These are phyloP conservation scores for Atherinosoma microstoma DNA, from an alignment of 2,797 vertebrate species.

Conservation along the genomic window DNA sequence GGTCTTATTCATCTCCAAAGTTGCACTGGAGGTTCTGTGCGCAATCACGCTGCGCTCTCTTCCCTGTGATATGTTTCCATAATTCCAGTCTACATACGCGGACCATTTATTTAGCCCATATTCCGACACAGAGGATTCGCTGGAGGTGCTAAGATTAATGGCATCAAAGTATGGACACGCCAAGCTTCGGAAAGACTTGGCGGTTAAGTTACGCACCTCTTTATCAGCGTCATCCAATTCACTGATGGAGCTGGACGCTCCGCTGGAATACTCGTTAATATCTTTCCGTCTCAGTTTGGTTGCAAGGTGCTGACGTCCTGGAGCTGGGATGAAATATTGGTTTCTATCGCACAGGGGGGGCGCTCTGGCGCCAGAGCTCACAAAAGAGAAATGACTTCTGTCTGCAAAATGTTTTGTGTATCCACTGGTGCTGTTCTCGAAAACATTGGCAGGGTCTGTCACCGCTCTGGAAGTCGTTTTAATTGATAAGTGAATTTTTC, in stretches of 20 bases:
- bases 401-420: constrained; percentile 87
- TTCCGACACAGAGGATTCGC: constrained; percentile 93
- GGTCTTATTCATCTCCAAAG: constrained; percentile 73
- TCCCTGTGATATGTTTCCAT: constrained; percentile 83
- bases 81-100: constrained; percentile 92
- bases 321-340: constrained; percentile 87
- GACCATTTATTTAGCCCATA: constrained; percentile 92
- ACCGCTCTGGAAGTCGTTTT: constrained; percentile 88
- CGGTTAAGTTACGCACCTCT: constrained; percentile 95
- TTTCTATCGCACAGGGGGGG: constrained; percentile 77
- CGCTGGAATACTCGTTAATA: constrained; percentile 93
- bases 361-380: constrained; percentile 84
- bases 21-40: constrained; percentile 76
- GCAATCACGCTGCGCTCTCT: constrained; percentile 81
- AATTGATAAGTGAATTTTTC: constrained; percentile 91
- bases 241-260: constrained; percentile 95
- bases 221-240: constrained; percentile 98
- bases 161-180: constrained; percentile 96
- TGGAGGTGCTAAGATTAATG: constrained; percentile 90
- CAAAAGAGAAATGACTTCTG: constrained; percentile 87
- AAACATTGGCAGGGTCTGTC: constrained; percentile 84
- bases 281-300: constrained; percentile 86
- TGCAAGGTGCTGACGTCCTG: constrained; percentile 90
- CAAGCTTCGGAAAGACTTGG: constrained; percentile 94
- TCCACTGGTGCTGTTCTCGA: constrained; percentile 77